These are phyloP conservation scores for Eilema griseolum DNA, from an alignment of 2,888 invertebrate species.

Conservation along the genomic window DNA sequence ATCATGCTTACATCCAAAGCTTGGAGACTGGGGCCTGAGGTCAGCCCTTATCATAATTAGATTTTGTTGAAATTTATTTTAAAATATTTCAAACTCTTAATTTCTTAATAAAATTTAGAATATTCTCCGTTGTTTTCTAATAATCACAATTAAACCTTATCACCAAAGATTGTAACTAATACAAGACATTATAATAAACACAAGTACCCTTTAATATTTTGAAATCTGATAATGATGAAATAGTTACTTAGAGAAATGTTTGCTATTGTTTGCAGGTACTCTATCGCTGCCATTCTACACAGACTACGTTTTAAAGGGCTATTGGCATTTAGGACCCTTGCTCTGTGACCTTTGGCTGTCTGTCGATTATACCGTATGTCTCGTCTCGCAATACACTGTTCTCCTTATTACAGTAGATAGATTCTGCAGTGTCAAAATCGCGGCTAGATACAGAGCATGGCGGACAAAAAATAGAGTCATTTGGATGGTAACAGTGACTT, in stretches of 20 bases:
- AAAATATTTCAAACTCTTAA: too few species aligned
- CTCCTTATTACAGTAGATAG: conserved; percentile 99
- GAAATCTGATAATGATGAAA: conserved; percentile 35
- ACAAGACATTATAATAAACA: background rate
- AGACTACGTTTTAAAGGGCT: conserved; percentile 97
- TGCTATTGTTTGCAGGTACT: conserved; percentile 89
- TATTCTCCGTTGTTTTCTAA: background rate
- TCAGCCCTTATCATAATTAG: too few species aligned
- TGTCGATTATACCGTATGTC: conserved; percentile 99
- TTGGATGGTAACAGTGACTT: conserved; percentile 98
- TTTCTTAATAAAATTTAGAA: too few species aligned
- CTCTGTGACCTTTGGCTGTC: conserved; percentile 99
- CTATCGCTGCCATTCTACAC: conserved; percentile 99
- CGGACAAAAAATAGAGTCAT: conserved; percentile 97
- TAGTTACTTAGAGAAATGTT: conserved; percentile 34
- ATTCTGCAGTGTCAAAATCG: conserved; percentile 99
- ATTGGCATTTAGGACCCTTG: conserved; percentile 98
- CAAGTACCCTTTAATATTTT: conserved; percentile 26
- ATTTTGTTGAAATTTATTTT: too few species aligned
- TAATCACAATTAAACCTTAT: background rate
- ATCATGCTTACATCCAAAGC: too few species aligned
- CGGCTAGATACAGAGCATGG: conserved; percentile 99
- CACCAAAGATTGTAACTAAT: too few species aligned
- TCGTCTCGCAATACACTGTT: conserved; percentile 99
- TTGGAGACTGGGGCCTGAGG: too few species aligned